Evolutionary conservation across 37 sponge, comb jelly and placozoan species (phyloP).

Genomic region (Aphrocallistes beatrix): DNA sequence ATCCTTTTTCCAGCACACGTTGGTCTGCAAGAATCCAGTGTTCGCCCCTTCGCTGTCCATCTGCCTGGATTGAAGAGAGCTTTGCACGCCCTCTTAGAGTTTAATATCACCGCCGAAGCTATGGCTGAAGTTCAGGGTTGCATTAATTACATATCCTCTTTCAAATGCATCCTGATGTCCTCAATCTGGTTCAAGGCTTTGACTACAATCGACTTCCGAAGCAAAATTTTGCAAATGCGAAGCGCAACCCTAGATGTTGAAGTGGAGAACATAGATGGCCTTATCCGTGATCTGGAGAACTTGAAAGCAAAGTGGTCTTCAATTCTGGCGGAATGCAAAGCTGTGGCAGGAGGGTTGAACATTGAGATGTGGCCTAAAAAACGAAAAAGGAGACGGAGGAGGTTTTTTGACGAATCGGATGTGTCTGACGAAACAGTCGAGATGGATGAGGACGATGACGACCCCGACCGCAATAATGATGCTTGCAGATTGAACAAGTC

Average conservation of each 20-base stretch:
- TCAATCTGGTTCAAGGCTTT: constrained; percentile 23
- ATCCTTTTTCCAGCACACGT: constrained; percentile 15
- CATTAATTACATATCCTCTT: constrained; percentile 14
- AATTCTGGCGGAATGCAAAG: too few species aligned
- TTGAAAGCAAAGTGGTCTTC: background rate
- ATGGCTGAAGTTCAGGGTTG: constrained; percentile 9
- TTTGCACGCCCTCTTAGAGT: constrained; percentile 3
- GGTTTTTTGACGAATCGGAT: too few species aligned
- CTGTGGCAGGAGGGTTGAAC: too few species aligned
- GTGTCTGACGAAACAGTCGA: too few species aligned
- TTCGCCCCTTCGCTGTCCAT: constrained; percentile 18
- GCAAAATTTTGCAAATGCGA: constrained; percentile 10
- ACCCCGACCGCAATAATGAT: too few species aligned
- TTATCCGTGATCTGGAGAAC: constrained; percentile 2
- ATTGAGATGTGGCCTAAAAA: too few species aligned
- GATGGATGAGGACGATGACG: too few species aligned
- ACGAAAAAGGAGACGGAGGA: too few species aligned
- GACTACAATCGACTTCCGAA: constrained; percentile 13
- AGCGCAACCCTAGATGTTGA: constrained; percentile 18
- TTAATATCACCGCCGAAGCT: constrained; percentile 3
- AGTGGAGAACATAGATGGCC: constrained; percentile 13
- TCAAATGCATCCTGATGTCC: constrained; percentile 18
- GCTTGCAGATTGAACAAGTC: too few species aligned
- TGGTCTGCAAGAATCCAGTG: constrained; percentile 19
- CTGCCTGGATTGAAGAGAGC: background rate